These are phyloP conservation scores for Aphrocallistes beatrix DNA, from an alignment of 37 sponge, comb jelly and placozoan genomes.

Conservation along the genomic window DNA sequence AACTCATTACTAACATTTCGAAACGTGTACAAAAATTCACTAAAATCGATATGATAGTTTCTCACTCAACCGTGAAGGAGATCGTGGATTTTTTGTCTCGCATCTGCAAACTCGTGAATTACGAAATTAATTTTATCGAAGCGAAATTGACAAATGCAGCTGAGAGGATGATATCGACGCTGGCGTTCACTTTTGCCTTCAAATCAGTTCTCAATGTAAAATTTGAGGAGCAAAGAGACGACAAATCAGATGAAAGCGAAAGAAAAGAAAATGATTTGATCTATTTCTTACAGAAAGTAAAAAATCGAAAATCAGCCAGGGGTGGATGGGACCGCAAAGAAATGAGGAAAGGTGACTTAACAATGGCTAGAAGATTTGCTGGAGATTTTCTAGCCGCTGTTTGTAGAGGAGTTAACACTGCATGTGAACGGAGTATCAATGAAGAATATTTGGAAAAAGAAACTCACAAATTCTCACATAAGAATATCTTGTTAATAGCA, in stretches of 20 bases:
- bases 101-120: background rate
- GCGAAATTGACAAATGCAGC: background rate
- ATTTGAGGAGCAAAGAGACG: background rate
- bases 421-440: background rate
- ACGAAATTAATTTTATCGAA: background rate
- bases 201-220: background rate
- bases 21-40: background rate
- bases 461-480: background rate
- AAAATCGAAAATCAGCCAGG: background rate
- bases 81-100: background rate
- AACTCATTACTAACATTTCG: background rate
- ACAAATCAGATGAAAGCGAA: background rate
- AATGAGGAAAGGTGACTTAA: background rate
- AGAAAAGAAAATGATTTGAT: background rate
- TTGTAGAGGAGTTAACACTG: background rate
- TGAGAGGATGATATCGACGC: background rate
- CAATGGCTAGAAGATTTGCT: background rate
- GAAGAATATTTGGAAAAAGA: background rate
- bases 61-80: background rate
- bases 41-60: background rate
- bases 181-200: background rate
- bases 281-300: constrained; percentile 1
- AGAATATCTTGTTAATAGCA: background rate
- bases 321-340: background rate
- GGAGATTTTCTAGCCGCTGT: background rate